Percentiles rank a stretch among this genome's conserved stretches.
Conservation (phyloP, 2,113 vertebrate genomes). For the Indicator maculatus region DNA sequence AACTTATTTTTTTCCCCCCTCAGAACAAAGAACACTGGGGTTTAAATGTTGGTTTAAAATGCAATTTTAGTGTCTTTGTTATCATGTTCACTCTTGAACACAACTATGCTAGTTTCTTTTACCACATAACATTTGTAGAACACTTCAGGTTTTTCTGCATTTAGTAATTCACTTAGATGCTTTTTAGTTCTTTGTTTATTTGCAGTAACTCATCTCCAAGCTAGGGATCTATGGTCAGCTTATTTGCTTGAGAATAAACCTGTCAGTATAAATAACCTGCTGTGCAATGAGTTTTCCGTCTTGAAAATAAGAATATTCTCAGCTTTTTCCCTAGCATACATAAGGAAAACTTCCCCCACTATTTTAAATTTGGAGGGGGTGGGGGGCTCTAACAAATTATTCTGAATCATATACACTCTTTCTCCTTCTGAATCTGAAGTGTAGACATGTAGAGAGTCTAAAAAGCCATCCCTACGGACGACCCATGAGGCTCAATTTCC, state of each 20-base stretch:
- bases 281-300: not conserved
- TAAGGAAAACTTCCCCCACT: not conserved
- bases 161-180: not conserved
- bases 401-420: not conserved
- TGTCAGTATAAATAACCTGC: not conserved
- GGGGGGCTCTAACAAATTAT: not conserved
- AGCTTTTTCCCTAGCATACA: not conserved
- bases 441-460: not conserved
- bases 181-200: conserved; percentile 11
- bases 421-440: not conserved
- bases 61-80: not conserved
- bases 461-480: not conserved
- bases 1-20: not conserved
- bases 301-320: not conserved
- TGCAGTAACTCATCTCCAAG: not conserved
- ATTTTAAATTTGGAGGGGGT: not conserved
- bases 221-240: not conserved
- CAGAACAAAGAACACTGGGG: not conserved
- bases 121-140: not conserved
- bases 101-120: not conserved
- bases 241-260: conserved; percentile 16
- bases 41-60: not conserved
- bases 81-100: not conserved
- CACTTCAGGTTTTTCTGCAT: not conserved
- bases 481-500: not conserved